A percentile compares a stretch with the other conserved stretches of the same genome.
Conservation (phyloP, 2,113 vertebrate genomes). For the Ammodytes dubius region DNA sequence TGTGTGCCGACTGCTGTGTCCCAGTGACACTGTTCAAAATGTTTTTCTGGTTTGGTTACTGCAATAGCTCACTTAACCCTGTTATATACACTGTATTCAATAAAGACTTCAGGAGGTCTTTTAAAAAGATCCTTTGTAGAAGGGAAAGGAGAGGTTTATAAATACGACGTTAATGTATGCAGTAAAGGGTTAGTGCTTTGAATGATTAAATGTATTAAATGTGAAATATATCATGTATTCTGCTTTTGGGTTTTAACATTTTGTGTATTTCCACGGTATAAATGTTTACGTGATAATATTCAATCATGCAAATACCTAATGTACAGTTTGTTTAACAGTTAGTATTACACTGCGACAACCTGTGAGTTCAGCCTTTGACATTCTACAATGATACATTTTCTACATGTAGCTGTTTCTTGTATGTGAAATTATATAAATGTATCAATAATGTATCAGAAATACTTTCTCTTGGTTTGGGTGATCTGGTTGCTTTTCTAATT, state of each 20-base stretch:
- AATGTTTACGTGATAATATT: slow-evolving; percentile 30
- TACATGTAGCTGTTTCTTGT: background rate
- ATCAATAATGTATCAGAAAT: background rate
- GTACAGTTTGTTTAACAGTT: slow-evolving; percentile 27
- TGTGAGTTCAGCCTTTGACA: slow-evolving; percentile 16
- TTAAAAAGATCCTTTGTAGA: slow-evolving; percentile 93
- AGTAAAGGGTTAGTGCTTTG: background rate
- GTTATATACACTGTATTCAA: slow-evolving; percentile 97
- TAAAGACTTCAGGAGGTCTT: slow-evolving; percentile 92
- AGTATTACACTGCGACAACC: background rate
- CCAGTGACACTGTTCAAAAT: slow-evolving; percentile 91
- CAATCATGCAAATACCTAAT: slow-evolving; percentile 14
- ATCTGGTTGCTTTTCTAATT: background rate
- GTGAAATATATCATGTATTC: slow-evolving; percentile 10
- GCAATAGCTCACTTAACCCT: slow-evolving; percentile 90
- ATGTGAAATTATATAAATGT: slow-evolving; percentile 1
- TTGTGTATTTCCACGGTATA: background rate
- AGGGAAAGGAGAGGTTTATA: slow-evolving; percentile 40
- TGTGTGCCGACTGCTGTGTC: slow-evolving; percentile 86
- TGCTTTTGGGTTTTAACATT: slow-evolving; percentile 19
- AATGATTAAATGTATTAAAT: background rate
- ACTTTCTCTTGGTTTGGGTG: background rate
- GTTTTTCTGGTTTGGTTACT: slow-evolving; percentile 97
- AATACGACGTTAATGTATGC: background rate
- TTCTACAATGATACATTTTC: slow-evolving; percentile 19